Evolutionary conservation across 1,140 invertebrate genomes (phyloP).

Genomic region (Phymorhynchus buccinoides): DNA sequence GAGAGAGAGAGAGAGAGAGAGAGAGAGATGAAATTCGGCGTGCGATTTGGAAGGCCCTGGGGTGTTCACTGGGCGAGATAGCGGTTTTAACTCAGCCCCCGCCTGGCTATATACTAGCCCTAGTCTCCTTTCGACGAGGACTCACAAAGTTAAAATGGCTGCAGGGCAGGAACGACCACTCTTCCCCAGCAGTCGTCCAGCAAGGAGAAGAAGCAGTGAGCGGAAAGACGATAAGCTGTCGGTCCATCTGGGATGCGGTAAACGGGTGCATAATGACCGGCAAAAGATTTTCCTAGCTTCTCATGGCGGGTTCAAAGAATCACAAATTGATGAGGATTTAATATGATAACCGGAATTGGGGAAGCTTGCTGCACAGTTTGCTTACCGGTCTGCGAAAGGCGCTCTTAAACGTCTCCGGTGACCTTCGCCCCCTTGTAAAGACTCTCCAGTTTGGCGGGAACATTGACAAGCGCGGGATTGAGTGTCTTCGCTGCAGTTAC

Average conservation of each 20-base stretch:
- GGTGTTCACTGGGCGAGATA: slow-evolving; percentile 4
- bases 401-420: background rate
- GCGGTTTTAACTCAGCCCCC: background rate
- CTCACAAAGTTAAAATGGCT: background rate
- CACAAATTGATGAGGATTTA: slow-evolving; percentile 14
- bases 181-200: background rate
- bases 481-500: background rate
- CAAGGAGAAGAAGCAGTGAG: background rate
- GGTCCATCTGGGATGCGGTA: slow-evolving; percentile 20
- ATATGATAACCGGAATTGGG: slow-evolving; percentile 12
- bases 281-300: background rate
- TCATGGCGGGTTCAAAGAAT: background rate
- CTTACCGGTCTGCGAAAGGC: background rate
- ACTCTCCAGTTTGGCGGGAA: background rate
- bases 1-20: background rate
- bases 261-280: background rate
- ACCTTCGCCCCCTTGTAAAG: background rate
- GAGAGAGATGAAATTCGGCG: background rate
- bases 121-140: background rate
- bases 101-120: no score
- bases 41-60: background rate
- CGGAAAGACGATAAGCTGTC: slow-evolving; percentile 27
- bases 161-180: slow-evolving; percentile 2
- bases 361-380: background rate
- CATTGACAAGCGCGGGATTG: background rate